Evolutionary conservation across 2,797 vertebrate genomes (phyloP), one percentile per base, ranked within the genome.

Genomic region (Syndactyla subalaris): DNA sequence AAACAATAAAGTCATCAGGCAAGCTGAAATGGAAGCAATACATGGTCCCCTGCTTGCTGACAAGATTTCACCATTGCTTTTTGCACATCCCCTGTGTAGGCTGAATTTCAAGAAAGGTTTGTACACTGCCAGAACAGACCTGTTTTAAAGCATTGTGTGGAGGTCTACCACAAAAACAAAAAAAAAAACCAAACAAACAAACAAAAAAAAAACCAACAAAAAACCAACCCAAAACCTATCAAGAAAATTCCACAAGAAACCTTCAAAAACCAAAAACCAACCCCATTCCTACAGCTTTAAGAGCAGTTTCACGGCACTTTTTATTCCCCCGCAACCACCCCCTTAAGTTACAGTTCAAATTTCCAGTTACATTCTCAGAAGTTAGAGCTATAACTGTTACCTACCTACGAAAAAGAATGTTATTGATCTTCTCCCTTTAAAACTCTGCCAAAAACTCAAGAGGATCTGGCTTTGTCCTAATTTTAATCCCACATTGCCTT

Each of bases 1-100:
- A 96, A 97, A 83, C 77, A 92, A 93, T 96, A 76, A 95, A 89
- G 73, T 88, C 92, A 96, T 87, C 67, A 59, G 73, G 74, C 30
- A 62, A 67, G 58, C 75, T 77, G 32, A 61, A 92, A 88, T 61
- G 9, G 67, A 80, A 62, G 51, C 23, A 29, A 55, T 57, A 65
- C 26, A 15, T 6, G 27, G 27, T 36, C 71, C 55, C 21, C 62
- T 92, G n/a, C 51, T 57, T 57, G 10, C 79, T 78, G 55, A 86
- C 73, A 66, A 85, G 30, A 75, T 48, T 74, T 85, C 81, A 41
- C 58, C 51, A 29, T 75, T 23, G n/a, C 29, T 89, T 89, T 87
- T 72, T 66, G 77, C 46, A n/a, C 30, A 7, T 78, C 77, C 38
- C 17, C 38, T 70, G 0, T 10, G 3, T 23, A 55, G 24, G 27